A percentile compares a stretch with the other conserved stretches of the same genome.
Conservation (phyloP, 2,797 vertebrate genomes). For the Alauda arvensis region DNA sequence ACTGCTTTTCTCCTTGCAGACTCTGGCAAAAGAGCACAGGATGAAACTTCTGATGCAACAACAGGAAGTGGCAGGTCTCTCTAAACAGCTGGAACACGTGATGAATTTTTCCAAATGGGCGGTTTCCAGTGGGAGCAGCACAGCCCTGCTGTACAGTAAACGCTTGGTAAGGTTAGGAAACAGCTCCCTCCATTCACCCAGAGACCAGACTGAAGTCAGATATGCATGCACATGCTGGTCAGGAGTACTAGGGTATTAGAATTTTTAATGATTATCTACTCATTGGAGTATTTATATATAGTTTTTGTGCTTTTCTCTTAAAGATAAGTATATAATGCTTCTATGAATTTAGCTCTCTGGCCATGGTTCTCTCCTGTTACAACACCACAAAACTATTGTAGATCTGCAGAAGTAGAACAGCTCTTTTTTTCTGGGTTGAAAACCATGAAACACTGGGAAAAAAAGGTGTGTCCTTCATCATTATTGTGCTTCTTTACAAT, state of each 20-base stretch:
- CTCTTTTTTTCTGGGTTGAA: background rate
- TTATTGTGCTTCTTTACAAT: background rate
- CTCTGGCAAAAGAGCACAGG: slow-evolving; percentile 77
- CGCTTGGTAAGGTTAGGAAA: slow-evolving; percentile 69
- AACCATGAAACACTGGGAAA: background rate
- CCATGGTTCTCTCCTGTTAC: background rate
- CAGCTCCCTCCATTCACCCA: background rate
- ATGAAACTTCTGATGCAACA: slow-evolving; percentile 80
- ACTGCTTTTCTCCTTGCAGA: slow-evolving; percentile 56
- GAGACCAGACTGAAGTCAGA: background rate
- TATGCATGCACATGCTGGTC: fast-evolving
- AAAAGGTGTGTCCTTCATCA: background rate
- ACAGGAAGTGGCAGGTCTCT: slow-evolving; percentile 77
- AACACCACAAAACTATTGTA: background rate
- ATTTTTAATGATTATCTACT: background rate
- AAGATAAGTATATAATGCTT: background rate
- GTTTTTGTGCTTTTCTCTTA: background rate
- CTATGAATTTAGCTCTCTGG: background rate
- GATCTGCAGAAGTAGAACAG: background rate
- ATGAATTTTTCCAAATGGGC: slow-evolving; percentile 84
- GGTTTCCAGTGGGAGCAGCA: slow-evolving; percentile 79
- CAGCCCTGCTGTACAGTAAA: slow-evolving; percentile 79
- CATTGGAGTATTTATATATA: background rate
- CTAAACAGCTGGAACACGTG: slow-evolving; percentile 80
- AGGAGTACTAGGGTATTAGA: background rate